Conservation (phyloP, 2,888 invertebrate genomes). For the Microctonus brassicae region DNA sequence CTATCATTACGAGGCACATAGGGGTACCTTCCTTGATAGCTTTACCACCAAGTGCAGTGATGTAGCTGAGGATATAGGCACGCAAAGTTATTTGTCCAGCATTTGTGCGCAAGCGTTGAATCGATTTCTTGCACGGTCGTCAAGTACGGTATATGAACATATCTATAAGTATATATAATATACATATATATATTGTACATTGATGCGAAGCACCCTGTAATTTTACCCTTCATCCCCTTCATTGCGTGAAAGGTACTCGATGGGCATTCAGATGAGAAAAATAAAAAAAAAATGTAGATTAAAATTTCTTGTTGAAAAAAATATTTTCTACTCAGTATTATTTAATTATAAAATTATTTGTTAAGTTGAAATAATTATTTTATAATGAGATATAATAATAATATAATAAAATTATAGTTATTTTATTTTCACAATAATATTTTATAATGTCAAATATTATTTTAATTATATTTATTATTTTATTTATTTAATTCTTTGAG, state of each 20-base stretch:
- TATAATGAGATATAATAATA: too few relatives aligned
- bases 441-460: neutral
- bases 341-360: neutral
- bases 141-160: neutral
- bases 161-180: neutral
- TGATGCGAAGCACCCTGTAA: neutral
- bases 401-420: too few relatives aligned
- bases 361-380: too few relatives aligned
- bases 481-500: neutral
- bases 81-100: conserved; percentile 11
- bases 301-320: too few relatives aligned
- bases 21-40: too few relatives aligned
- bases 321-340: neutral
- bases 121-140: conserved; percentile 19
- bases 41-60: neutral
- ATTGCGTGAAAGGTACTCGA: neutral
- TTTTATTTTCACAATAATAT: neutral
- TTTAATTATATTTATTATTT: neutral
- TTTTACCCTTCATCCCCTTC: neutral
- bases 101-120: conserved; percentile 26
- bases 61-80: neutral
- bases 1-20: neutral
- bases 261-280: neutral
- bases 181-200: neutral
- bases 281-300: neutral